These are phyloP conservation scores for Cyprinodon brontotheroides DNA, from an alignment of 2,113 vertebrate species.

Conservation along the genomic window DNA sequence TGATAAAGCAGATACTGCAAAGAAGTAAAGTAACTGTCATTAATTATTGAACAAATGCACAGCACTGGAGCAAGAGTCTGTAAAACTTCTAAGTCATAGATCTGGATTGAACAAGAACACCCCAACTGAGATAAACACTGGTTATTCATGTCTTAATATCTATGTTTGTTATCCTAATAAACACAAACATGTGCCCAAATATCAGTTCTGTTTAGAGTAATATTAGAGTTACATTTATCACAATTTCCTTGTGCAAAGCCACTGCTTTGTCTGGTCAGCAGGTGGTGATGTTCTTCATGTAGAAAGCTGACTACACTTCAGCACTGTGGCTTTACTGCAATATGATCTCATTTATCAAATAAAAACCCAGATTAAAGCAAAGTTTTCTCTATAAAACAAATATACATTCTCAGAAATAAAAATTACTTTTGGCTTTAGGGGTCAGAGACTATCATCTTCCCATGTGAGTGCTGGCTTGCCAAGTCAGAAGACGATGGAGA, in stretches of 20 bases:
- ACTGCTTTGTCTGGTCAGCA: conserved; percentile 43
- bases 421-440: conserved; percentile 77
- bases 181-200: neutral
- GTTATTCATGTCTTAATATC: too few species aligned
- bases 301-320: neutral
- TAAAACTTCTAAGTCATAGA: neutral
- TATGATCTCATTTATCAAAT: neutral
- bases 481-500: conserved; percentile 94
- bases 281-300: conserved; percentile 55
- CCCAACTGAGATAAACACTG: neutral
- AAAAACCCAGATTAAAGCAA: neutral
- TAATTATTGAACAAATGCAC: neutral
- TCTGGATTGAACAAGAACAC: neutral
- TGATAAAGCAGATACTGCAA: too few species aligned
- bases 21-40: too few species aligned
- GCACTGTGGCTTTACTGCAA: neutral
- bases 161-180: neutral
- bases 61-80: neutral
- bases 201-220: neutral
- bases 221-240: neutral
- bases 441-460: conserved; percentile 91
- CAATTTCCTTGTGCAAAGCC: neutral
- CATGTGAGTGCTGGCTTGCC: conserved; percentile 93
- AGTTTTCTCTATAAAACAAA: neutral
- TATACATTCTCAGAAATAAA: neutral